Base-by-base conservation (phyloP, 2,113 vertebrate species). In the Strix uralensis region DNA sequence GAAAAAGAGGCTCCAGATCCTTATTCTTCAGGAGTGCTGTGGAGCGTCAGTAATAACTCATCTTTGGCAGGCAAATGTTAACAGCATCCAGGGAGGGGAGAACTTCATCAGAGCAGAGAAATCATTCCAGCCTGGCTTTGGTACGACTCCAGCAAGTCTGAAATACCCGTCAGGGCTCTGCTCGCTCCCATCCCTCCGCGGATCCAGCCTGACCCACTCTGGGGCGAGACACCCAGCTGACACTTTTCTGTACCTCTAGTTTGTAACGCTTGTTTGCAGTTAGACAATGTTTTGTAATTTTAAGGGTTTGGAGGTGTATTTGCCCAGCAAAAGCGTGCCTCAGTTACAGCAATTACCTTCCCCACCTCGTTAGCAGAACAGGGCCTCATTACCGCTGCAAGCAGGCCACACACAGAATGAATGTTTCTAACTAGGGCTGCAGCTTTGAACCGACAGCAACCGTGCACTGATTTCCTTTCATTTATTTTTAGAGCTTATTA, bases 371-470 rank as follows among this genome's bases (percentile, higher is more conserved):
- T 20, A 58, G 34, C 6, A 7, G 23, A 63, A 22, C 82, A 26
- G 73, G 22, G 25, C 40, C 3, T 0, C 0, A 0, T 59, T 18
- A 14, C 42, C 10, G 49, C 26, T 17, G 47, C 73, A n/a, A 72
- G 42, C 2, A 1, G 52, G 55, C 49, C 66, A 47, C 27, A 22
- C 18, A 30, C 23, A 8, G 4, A 9, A 17, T 17, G 38, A 9
- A 17, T 17, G 38, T 13, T 42, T 59, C 40, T 67, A 61, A 54
- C 47, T 8, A 25, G 47, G 67, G 67, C 61, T 62, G 74, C 54
- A 25, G 16, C 65, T 54, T 17, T 20, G 34, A 22, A 27, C 10
- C 47, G 57, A 23, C 15, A 9, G 61, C 42, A 49, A 2, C 32
- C 1, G 0, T 10, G n/a, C 61, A 21, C 36, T 27, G 22, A 44